Evolutionary conservation across 2,888 invertebrate genomes (phyloP), one percentile per base, ranked within the genome.

Genomic region (Stenoptilia bipunctidactyla): DNA sequence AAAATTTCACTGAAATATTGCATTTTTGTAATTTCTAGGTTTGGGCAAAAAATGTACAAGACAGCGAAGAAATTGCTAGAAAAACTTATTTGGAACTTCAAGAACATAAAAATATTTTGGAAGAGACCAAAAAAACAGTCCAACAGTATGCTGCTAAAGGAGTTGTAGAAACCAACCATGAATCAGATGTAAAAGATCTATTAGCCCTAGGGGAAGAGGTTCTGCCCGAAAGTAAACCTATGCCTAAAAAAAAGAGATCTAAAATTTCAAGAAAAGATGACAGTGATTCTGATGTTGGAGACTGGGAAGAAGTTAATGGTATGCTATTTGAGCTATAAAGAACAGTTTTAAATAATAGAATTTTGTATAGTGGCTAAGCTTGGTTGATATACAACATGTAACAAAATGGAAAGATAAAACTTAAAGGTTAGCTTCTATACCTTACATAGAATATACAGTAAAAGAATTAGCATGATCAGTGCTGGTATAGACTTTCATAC

Each of bases 251-350:
- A 35, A 38, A 50, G 15, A 58, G 49, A 45, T 49, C 51, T 41
- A 71, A 55, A 41, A 45, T 36, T 1, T 20, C 20, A 20, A 20
- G 20, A 20, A 64, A 56, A 50, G 52, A 63, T 49, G 67, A 71
- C 15, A 87, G 86, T 52, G 88, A 88, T 37, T 89, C 89, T 2
- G 92, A 92, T 54, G 82, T 88, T 39, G 90, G 88, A 48, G 87
- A 90, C 58, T 91, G 89, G 88, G 91, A 92, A 61, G 92, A 92
- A 80, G 92, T 92, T 38, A 87, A 89, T 72, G 88, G 88, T 75
- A 73, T 38, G 37, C 37, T 34, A n/a, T n/a, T n/a, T n/a, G n/a
- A n/a, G n/a, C n/a, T n/a, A n/a, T n/a, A n/a, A n/a, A n/a, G n/a
- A n/a, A n/a, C n/a, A n/a, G n/a, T n/a, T n/a, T n/a, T n/a, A n/a